Evolutionary conservation across 2,113 vertebrate species (phyloP), one percentile per base, ranked within the genome.

Genomic region (Genyomyrus donnyi): DNA sequence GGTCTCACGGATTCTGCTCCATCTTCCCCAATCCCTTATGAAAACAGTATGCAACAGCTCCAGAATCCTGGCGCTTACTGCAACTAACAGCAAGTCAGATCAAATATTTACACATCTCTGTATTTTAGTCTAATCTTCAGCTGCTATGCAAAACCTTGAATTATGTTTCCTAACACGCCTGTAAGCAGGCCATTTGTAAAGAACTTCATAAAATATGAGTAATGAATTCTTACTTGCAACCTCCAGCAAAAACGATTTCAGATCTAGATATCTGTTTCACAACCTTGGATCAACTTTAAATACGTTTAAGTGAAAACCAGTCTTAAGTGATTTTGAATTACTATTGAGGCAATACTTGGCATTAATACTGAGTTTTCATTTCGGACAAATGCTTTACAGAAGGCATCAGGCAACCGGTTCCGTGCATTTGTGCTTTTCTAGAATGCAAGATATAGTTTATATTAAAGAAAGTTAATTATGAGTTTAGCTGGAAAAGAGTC

Each of bases 111-210:
- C 83, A 85, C 83, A 11, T 48, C 39, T 85, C 45, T 10, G 7
- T n/a, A 85, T 48, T 48, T 46, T 46, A 48, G 21, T 48, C 19
- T 85, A 48, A 19, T 45, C 21, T 48, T 24, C 9, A 85, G 21
- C 24, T 45, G 83, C 83, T 85, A 85, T 85, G 83, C 83, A 85
- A 48, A 83, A 83, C 77, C 19, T 21, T 80, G 74, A 48, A 85
- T 85, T 85, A 85, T 48, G 83, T 46, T 85, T 39, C 35, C 35
- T 80, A 80, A 48, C 39, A 42, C 24, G 9, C 83, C 31, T 85
- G 83, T 48, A 85, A 85, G 83, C 74, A 39, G 74, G 74, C 74
- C 35, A 19, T 80, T 80, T 80, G 74, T 80, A 42, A 80, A 80
- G 31, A 80, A 42, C 35, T 17, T 80, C 31, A 85, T 85, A 48